Conservation (phyloP, 2,888 invertebrate species). For the Orthosia gracilis region DNA sequence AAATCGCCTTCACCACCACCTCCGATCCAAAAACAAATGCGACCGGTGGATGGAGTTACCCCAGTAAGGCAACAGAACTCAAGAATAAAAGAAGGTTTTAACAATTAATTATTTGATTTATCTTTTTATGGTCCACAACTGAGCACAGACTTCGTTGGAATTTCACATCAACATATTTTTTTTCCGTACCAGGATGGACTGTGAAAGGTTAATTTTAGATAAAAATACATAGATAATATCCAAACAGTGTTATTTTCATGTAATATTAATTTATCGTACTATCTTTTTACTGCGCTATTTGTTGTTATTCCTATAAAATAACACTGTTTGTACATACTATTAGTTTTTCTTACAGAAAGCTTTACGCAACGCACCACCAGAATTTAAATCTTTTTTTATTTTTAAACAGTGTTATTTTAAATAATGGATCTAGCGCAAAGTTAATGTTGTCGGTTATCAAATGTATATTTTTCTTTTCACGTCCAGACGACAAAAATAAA, state of each 20-base stretch:
- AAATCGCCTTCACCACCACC: conserved; percentile 79
- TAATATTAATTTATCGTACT: conserved; percentile 3
- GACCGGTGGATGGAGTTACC: conserved; percentile 70
- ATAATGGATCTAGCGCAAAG: conserved; percentile 32
- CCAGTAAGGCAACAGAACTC: conserved; percentile 77
- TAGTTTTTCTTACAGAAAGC: conserved; percentile 66
- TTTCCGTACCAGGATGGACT: neutral
- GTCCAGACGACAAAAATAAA: conserved; percentile 67
- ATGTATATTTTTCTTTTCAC: conserved; percentile 56
- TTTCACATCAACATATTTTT: neutral
- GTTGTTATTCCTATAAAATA: conserved; percentile 73
- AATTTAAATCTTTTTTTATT: conserved; percentile 34
- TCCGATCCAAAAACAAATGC: conserved; percentile 72
- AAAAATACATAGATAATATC: conserved; percentile 9
- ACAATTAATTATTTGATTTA: conserved; percentile 9
- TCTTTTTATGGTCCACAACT: conserved; percentile 1
- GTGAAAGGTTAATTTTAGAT: conserved; percentile 5
- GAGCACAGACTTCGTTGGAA: neutral
- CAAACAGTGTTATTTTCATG: conserved; percentile 79
- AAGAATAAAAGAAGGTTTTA: conserved; percentile 79
- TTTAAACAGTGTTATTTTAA: conserved; percentile 82
- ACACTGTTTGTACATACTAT: conserved; percentile 78
- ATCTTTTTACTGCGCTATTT: conserved; percentile 11
- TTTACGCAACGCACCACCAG: conserved; percentile 79
- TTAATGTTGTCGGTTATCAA: conserved; percentile 16